A percentile compares a stretch with the other conserved stretches of the same genome.
Conservation (phyloP, 1,140 invertebrate species). For the Scaptodrosophila lebanonensis region DNA sequence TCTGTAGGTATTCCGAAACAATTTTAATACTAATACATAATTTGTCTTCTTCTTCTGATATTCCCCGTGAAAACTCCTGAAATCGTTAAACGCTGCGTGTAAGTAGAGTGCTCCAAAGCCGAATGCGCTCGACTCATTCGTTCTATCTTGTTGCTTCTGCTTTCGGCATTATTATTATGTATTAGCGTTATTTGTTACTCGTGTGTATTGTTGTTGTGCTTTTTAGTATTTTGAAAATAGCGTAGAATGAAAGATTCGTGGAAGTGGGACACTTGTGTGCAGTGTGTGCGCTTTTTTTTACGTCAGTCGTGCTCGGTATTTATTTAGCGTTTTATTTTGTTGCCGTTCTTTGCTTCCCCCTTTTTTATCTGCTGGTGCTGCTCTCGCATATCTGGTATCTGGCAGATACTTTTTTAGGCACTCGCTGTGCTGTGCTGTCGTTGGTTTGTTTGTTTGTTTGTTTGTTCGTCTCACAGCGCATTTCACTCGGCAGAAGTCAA, state of each 20-base stretch:
- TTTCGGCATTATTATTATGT: slow-evolving; percentile 59
- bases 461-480: no score
- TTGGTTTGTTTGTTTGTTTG: slow-evolving; percentile 8
- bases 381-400: slow-evolving; percentile 10
- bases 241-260: slow-evolving; percentile 73
- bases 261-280: slow-evolving; percentile 77
- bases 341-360: not conserved
- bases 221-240: slow-evolving; percentile 45
- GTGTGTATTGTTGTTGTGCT: slow-evolving; percentile 10
- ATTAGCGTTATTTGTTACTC: slow-evolving; percentile 70
- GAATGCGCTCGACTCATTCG: no score
- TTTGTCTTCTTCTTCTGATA: no score
- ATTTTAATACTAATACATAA: no score
- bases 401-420: slow-evolving; percentile 27
- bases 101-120: no score
- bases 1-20: no score
- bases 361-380: not conserved
- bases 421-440: slow-evolving; percentile 2
- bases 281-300: slow-evolving; percentile 51
- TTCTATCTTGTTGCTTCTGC: slow-evolving; percentile 12
- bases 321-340: slow-evolving; percentile 12
- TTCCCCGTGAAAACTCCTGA: no score
- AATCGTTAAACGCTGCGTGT: no score
- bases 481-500: no score
- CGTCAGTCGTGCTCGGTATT: slow-evolving; percentile 19